Percentiles rank a stretch among this genome's conserved stretches.
Conservation (phyloP, 2,888 invertebrate genomes). For the Ellobium chinense region DNA sequence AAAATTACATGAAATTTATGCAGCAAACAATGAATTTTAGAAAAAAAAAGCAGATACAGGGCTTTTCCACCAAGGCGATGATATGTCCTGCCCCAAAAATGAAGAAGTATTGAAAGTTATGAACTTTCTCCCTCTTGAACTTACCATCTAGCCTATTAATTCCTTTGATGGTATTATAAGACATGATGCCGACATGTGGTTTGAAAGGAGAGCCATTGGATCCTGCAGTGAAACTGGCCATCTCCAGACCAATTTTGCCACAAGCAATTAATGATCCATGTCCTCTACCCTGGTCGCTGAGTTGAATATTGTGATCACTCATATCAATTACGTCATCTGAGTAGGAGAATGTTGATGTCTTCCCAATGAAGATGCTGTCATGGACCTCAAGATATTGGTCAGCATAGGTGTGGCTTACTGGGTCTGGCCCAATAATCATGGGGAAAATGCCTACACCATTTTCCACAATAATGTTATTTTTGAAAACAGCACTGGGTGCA, state of each 20-base stretch:
- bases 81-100: no score
- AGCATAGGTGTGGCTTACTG: constrained; percentile 53
- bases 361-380: constrained; percentile 64
- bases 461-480: constrained; percentile 62
- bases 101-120: no score
- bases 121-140: no score
- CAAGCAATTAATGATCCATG: constrained; percentile 46
- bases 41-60: no score
- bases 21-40: no score
- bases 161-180: constrained; percentile 68
- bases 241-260: constrained; percentile 58
- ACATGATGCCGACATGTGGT: constrained; percentile 62
- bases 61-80: no score
- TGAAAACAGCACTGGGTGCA: constrained; percentile 49
- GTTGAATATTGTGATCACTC: constrained; percentile 54
- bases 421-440: constrained; percentile 63
- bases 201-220: constrained; percentile 68
- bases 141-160: constrained; percentile 55
- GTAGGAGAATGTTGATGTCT: constrained; percentile 31
- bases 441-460: constrained; percentile 65
- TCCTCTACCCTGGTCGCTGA: constrained; percentile 49
- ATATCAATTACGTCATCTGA: constrained; percentile 9
- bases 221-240: constrained; percentile 59
- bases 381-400: constrained; percentile 57
- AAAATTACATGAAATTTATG: no score